Conservation (phyloP, 2,888 invertebrate species). For the Elmis aenea region DNA sequence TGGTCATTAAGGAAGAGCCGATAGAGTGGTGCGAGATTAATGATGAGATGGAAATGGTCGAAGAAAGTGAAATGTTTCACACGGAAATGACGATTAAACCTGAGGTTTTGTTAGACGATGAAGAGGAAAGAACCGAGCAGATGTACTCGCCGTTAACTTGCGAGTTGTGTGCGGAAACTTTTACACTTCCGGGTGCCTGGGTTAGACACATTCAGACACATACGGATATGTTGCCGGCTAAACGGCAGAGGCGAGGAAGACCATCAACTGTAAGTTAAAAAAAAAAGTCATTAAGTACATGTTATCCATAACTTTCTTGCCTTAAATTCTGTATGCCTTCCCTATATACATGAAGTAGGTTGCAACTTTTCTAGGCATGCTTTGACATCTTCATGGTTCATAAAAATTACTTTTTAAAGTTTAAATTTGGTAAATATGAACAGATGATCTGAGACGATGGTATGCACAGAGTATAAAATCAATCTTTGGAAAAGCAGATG, state of each 20-base stretch:
- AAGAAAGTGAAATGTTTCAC: conserved; percentile 62
- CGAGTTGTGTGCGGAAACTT: conserved; percentile 79
- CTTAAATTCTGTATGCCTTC: too few relatives aligned
- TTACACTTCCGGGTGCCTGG: conserved; percentile 77
- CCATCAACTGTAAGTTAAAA: conserved; percentile 42
- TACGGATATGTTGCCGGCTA: conserved; percentile 56
- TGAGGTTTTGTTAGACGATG: conserved; percentile 45
- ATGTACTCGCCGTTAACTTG: conserved; percentile 73
- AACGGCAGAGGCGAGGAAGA: conserved; percentile 55
- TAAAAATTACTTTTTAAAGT: too few relatives aligned
- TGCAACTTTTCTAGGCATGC: neutral
- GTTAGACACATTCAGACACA: conserved; percentile 79
- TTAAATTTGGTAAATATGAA: too few relatives aligned
- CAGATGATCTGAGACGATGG: too few relatives aligned
- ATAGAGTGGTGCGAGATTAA: conserved; percentile 67
- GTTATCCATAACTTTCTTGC: too few relatives aligned
- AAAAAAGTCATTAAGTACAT: conserved; percentile 24
- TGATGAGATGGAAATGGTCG: conserved; percentile 52
- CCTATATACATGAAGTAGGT: too few relatives aligned
- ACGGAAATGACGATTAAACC: conserved; percentile 66
- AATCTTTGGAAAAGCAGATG: too few relatives aligned
- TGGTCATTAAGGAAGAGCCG: conserved; percentile 57
- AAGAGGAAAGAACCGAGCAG: conserved; percentile 49
- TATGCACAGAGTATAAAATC: too few relatives aligned
- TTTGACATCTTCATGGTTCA: too few relatives aligned